phyloP scores from a whole-genome alignment of 2,113 vertebrate genomes.

The Sardina pilchardus region DNA sequence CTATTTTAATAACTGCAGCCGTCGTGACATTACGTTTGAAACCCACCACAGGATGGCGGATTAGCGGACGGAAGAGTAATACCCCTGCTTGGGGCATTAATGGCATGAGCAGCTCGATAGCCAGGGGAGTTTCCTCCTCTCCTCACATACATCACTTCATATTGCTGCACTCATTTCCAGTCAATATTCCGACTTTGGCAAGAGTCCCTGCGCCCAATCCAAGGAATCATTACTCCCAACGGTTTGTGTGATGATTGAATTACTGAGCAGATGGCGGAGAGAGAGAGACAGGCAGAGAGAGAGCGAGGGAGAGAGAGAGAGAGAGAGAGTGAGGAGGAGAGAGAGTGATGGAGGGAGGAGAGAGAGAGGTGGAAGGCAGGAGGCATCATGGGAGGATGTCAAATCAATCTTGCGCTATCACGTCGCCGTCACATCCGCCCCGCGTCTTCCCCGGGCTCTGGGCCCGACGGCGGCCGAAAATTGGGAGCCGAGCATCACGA shows the following conservation, averaged over 20 bases:
- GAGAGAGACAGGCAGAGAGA: slow-evolving; percentile 33
- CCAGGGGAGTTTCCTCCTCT: neutral
- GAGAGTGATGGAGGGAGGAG: slow-evolving; percentile 20
- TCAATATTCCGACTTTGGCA: slow-evolving; percentile 48
- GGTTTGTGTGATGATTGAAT: slow-evolving; percentile 66
- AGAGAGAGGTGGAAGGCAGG: slow-evolving; percentile 37
- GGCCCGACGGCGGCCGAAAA: neutral
- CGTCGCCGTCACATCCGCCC: neutral
- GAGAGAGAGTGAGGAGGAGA: slow-evolving; percentile 24
- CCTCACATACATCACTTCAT: slow-evolving; percentile 22
- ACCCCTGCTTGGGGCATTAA: neutral
- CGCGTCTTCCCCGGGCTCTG: neutral
- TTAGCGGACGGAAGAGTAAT: neutral
- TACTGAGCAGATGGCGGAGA: slow-evolving; percentile 56
- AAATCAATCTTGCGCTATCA: slow-evolving; percentile 35
- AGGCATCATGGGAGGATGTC: slow-evolving; percentile 26
- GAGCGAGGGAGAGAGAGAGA: slow-evolving; percentile 26
- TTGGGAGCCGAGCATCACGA: neutral
- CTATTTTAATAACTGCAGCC: neutral
- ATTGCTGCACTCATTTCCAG: slow-evolving; percentile 37
- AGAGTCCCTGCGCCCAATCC: slow-evolving; percentile 52
- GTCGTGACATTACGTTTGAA: neutral
- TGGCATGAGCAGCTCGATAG: neutral
- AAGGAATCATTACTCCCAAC: slow-evolving; percentile 60
- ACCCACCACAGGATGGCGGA: neutral